Evolutionary conservation across 2,888 invertebrate species (phyloP), one percentile per base, ranked within the genome.

Genomic region (Trissolcus brochymenae): DNA sequence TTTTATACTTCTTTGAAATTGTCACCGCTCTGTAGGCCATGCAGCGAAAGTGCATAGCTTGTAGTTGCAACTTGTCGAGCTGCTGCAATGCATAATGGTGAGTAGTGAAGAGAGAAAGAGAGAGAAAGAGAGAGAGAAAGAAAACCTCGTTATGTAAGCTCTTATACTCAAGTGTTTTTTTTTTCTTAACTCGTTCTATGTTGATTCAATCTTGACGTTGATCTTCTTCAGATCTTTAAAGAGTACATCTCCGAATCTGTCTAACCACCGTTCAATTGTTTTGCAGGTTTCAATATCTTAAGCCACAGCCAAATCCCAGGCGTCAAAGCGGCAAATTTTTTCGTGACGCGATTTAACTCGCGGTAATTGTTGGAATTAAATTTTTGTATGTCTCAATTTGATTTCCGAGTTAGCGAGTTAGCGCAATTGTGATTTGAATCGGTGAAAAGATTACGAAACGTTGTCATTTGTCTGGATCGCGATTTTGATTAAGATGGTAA

Each of bases 21-120:
- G 70, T 76, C 76, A 65, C 70, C 65, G 65, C 64, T 76, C 60
- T 70, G 76, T 76, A 70, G 76, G 76, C 76, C 76, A 65, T 55
- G 57, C 71, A 79, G 82, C 81, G 83, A 83, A 84, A 84, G 84
- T 84, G 83, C 83, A 84, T 82, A 82, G 78, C 79, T 81, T 80
- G 80, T 81, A 83, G 82, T 82, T 78, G 79, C 80, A 80, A 83
- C 67, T 81, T 62, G 76, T 64, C 76, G 73, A 79, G 79, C 66
- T 56, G 82, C 79, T 80, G 80, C 81, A 84, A 83, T 79, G 81
- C 80, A 80, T 84, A 83, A 83, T 81, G 80, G 81, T 78, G 68
- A 50, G 54, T 60, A 65, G 25, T 66, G 71, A 61, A 62, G 70
- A 76, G 76, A 76, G 60, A 75, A 76, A 76, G 76, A 76, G 60